Base-by-base conservation (phyloP, 2,888 invertebrate species). In the Napeogenes inachia region DNA sequence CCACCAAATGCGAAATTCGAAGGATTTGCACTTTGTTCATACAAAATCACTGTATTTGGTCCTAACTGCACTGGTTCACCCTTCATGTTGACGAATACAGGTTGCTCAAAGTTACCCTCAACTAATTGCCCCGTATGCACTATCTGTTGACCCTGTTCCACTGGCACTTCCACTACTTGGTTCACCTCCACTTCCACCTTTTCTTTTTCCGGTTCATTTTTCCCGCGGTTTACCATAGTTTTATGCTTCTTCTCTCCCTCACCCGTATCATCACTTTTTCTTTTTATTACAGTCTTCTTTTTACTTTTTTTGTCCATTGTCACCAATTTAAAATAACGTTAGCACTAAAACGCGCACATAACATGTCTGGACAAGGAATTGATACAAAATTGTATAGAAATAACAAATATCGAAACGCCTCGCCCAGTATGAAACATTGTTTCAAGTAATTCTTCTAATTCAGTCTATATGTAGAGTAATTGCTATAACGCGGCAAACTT, bases 281-380 rank as follows among this genome's bases (percentile, higher is more conserved):
- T 80, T 78, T 91, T 91, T 62, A 85, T 87, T 55, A 86, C 90
- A 73, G 85, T 85, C 79, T 86, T 91, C 79, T 91, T 91, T 73
- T 89, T 89, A 69, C 73, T 89, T 80, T 91, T 91, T 78, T 91
- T 91, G 82, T 91, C 91, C 91, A 91, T 91, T 82, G 87, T 88
- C 77, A 73, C 73, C 76, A 73, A 75, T 73, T 75, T 68, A 58
- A 55, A 54, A 64, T 73, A 69, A 61, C 56, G 66, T 64, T 66
- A 62, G 68, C 72, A 74, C 75, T 76, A 75, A 60, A 75, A 75
- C 64, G 70, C 72, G 69, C 70, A 70, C 63, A 63, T 68, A 68
- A 70, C 60, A 65, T 67, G 63, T 61, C 65, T 66, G n/a, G 68
- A 68, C 59, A 68, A 68, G 47, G 64, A 65, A 62, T 62, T 72